These are phyloP conservation scores for Bucco capensis DNA, from an alignment of 2,113 vertebrate species.

Conservation along the genomic window DNA sequence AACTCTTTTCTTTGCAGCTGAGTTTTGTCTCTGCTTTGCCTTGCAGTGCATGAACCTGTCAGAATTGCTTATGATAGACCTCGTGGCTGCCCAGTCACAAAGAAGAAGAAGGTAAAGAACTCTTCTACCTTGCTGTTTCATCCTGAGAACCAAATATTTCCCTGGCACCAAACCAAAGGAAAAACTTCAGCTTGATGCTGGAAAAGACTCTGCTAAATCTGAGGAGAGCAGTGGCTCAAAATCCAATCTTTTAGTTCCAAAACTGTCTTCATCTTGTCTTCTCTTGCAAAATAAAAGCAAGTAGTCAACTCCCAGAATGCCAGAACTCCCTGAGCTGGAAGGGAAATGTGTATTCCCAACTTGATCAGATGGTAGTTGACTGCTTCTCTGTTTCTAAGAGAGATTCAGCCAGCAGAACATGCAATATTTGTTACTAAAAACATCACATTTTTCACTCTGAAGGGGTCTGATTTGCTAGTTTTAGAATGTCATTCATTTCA, in stretches of 20 bases:
- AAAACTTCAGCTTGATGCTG: neutral
- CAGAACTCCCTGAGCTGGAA: no score
- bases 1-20: neutral
- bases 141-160: neutral
- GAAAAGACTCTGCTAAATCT: neutral
- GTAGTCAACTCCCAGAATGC: no score
- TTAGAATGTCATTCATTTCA: neutral
- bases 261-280: no score
- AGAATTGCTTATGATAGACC: constrained; percentile 79
- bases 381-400: neutral
- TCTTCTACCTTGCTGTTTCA: neutral
- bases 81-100: constrained; percentile 67
- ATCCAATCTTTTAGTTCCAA: no score
- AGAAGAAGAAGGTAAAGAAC: constrained; percentile 77
- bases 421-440: neutral
- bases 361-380: neutral
- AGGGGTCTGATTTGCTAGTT: neutral
- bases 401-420: no score
- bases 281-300: no score
- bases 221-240: neutral
- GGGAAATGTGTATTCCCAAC: neutral
- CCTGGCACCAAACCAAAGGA: no score
- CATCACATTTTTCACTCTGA: neutral
- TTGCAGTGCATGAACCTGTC: constrained; percentile 78
- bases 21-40: neutral